Base-by-base conservation (phyloP, 2,888 invertebrate species). In the Crepidodera aurea region DNA sequence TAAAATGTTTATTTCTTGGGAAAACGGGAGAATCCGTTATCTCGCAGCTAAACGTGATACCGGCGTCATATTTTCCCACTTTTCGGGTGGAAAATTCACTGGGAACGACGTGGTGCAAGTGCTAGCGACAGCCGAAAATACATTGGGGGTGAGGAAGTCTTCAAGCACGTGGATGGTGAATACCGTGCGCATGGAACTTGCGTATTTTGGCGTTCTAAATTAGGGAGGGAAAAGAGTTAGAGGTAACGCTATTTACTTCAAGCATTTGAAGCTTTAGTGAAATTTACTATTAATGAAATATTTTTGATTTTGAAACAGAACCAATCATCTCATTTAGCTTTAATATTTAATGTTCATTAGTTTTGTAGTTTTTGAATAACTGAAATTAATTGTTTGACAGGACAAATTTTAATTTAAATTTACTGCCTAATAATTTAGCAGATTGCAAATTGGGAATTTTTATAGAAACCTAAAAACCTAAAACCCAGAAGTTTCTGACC, bases 151-250 rank as follows among this genome's bases (percentile, higher is more conserved):
- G 58, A 60, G 46, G 63, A 60, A 60, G 61, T 59, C 56, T 51
- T 32, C 55, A 50, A 68, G 68, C 68, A 68, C 68, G 68, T 68
- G 68, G 66, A 68, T 53, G 19, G 59, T 54, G 61, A 53, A 53
- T 53, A 27, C 13, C 25, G 6, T 39, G 66, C 66, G 66, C 66
- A 66, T 61, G 61, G 63, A 59, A 63, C 10, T 32, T 10, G 32
- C 32, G 32, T 32, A 46, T 60, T 53, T 3, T 7, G 54, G 62
- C 40, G 62, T 22, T 10, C 40, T 2, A 6, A 13, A 34, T 44
- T 15, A 13, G 19, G 1, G 29, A 27, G 19, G 29, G 18, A 55
- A 27, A 15, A 4, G 19, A 32, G 16, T 18, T 25, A 27, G 1
- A 13, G 40, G 19, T 53, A 15, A 22, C 40, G 22, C 7, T 25